Conservation (phyloP, 2,888 invertebrate species). For the Torymus aiolomorphi region DNA sequence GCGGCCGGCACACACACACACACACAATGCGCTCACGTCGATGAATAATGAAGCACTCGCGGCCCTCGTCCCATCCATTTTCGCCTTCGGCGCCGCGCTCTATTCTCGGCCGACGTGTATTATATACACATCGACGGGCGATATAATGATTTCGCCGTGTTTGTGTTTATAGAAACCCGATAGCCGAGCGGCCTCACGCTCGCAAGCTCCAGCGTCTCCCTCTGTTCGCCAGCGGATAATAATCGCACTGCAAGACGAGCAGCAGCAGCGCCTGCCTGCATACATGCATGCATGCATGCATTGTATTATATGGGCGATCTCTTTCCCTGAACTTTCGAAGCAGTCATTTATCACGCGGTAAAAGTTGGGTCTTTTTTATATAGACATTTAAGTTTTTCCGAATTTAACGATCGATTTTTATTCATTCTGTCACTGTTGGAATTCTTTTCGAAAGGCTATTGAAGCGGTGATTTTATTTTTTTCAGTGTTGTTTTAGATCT, state of each 20-base stretch:
- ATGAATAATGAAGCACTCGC: conserved; percentile 39
- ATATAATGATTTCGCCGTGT: conserved; percentile 33
- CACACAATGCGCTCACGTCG: conserved; percentile 9
- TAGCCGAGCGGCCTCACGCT: conserved; percentile 12
- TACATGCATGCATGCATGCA: no score
- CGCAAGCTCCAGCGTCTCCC: conserved; percentile 16
- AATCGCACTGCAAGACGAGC: not conserved
- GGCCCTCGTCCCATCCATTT: conserved; percentile 13
- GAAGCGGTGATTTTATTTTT: no score
- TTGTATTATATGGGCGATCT: no score
- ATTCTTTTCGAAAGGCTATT: no score
- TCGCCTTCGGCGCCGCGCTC: conserved; percentile 21
- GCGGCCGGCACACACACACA: not conserved
- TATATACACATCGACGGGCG: conserved; percentile 21
- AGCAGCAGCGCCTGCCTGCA: no score
- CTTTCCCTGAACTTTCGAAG: no score
- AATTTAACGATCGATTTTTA: no score
- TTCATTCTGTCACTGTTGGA: no score
- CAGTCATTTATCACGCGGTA: no score
- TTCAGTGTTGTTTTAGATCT: no score
- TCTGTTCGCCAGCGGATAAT: conserved; percentile 12
- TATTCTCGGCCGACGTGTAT: conserved; percentile 24
- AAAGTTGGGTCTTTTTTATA: no score
- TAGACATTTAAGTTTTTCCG: no score
- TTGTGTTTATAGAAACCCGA: conserved; percentile 51